Evolutionary conservation across 2,113 vertebrate species (phyloP), one percentile per base, ranked within the genome.

Genomic region (Chionomys nivalis): DNA sequence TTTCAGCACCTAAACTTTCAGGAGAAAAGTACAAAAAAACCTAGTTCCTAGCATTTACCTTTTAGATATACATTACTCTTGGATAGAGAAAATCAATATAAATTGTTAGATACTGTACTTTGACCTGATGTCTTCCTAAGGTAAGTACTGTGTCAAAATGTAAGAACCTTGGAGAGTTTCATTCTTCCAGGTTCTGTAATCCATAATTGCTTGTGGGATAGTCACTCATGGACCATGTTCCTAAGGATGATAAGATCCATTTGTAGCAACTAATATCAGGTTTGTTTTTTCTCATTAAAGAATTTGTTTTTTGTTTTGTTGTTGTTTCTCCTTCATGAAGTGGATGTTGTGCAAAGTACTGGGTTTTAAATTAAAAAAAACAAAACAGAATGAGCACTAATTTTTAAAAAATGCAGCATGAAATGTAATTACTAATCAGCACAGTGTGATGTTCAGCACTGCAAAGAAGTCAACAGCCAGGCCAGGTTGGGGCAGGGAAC

Each of bases 201-300:
- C 65, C 65, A 75, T 70, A 83, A 66, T 49, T 91, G 90, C 36
- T 86, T 87, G 8, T 89, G 78, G 78, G 7, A 79, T 90, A 94
- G 83, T 82, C 78, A 85, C 23, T 95, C 7, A 11, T 17, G 65
- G 55, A 68, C 92, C 39, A 65, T 89, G 82, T 81, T 89, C 49
- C 49, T 33, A 31, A 83, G 87, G 26, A 75, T 82, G 23, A 94
- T 90, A 49, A 94, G 65, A 92, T 85, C 44, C 19, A 52, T 9
- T 47, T 11, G 8, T 94, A 33, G 86, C 78, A 87, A 70, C 44
- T 75, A 83, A 92, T 70, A 92, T 95, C 87, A 78, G 63, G 21
- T 78, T 94, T 90, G 77, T 55, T 16, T 90, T 86, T 63, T 39
- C 73, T 92, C 52, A 77, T 86, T 52, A 83, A 93, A 65, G 49